Percentiles rank a stretch among this genome's conserved stretches.
Evolutionary conservation across 2,797 vertebrate species (phyloP).

Genomic region (Stomatorhinus walkeri): DNA sequence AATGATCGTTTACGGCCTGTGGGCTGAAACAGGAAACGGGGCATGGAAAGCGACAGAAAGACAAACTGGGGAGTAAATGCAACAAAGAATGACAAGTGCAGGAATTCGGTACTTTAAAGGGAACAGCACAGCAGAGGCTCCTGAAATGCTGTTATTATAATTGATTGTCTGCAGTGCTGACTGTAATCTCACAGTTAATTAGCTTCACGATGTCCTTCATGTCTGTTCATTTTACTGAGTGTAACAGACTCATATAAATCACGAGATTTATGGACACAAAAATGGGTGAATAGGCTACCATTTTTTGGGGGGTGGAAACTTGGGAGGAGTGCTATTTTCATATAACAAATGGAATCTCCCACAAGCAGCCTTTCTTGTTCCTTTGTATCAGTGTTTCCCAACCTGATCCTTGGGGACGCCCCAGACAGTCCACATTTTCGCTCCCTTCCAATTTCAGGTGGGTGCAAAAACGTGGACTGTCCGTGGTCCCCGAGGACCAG

Average conservation of each 20-base stretch:
- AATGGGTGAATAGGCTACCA: background rate
- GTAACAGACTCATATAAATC: constrained; percentile 27
- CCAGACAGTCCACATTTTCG: background rate
- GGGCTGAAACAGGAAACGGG: background rate
- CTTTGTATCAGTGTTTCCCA: background rate
- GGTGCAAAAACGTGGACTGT: background rate
- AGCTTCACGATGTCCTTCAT: constrained; percentile 20
- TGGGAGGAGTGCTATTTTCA: background rate
- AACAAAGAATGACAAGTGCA: background rate
- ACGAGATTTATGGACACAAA: constrained; percentile 28
- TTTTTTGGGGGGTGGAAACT: background rate
- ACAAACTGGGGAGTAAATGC: background rate
- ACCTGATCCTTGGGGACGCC: background rate
- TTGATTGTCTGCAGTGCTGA: constrained; percentile 30
- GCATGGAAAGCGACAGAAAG: background rate
- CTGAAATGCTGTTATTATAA: constrained; percentile 31
- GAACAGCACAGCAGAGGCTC: background rate
- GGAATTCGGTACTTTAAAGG: background rate
- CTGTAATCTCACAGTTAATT: constrained; percentile 36
- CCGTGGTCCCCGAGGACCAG: background rate
- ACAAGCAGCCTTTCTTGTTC: background rate
- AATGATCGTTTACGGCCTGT: background rate
- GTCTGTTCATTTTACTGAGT: constrained; percentile 26
- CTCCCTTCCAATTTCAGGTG: background rate
- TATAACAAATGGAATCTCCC: background rate